These are phyloP conservation scores for Platanista minor DNA, from an alignment of 2,113 vertebrate species.

Conservation along the genomic window DNA sequence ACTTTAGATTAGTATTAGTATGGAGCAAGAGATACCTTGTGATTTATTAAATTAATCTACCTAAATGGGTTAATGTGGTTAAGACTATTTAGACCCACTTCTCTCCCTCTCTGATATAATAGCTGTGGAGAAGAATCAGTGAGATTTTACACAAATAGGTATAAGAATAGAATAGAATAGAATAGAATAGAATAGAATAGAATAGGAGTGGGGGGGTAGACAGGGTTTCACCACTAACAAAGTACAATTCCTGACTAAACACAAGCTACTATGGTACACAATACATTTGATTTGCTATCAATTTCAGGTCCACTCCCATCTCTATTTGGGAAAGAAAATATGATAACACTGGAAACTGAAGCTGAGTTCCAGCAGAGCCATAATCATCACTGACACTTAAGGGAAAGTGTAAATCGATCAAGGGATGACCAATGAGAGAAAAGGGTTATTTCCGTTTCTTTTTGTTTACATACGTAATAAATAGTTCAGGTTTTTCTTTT, in stretches of 20 bases:
- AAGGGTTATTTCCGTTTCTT: not conserved
- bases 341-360: rapidly evolving
- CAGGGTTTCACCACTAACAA: not conserved
- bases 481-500: not conserved
- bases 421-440: not conserved
- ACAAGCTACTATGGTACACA: not conserved
- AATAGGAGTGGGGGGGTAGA: not conserved
- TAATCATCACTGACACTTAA: not conserved
- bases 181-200: not conserved
- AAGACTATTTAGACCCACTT: not conserved
- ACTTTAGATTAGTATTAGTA: not conserved
- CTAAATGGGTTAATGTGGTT: not conserved
- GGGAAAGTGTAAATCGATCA: not conserved
- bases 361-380: not conserved
- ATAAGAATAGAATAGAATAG: not conserved
- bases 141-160: not conserved
- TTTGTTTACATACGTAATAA: not conserved
- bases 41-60: not conserved
- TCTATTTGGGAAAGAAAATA: not conserved
- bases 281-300: not conserved
- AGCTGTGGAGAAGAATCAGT: not conserved
- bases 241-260: not conserved
- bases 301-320: not conserved
- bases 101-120: not conserved
- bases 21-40: not conserved